Evolutionary conservation across 2,797 vertebrate species (phyloP).

Genomic region (Cynodonichthys magdalenae): DNA sequence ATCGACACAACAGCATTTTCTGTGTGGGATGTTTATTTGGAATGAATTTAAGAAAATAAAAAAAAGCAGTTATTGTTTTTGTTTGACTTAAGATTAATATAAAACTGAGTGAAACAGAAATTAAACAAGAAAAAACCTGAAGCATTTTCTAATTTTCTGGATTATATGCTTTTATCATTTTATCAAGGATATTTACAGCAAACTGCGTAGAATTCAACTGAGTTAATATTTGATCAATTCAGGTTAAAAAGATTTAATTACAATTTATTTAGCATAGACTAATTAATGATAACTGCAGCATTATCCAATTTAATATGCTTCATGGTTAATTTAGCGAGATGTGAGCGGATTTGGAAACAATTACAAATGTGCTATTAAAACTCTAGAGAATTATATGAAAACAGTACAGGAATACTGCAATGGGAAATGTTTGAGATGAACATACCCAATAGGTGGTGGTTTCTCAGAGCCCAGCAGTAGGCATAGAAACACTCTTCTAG

Average conservation of each 20-base stretch:
- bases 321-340: too few relatives aligned
- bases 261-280: too few relatives aligned
- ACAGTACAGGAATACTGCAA: neutral
- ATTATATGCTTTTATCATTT: too few relatives aligned
- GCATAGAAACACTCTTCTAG: slow-evolving; percentile 94
- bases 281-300: neutral
- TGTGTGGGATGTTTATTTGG: neutral
- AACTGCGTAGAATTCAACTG: too few relatives aligned
- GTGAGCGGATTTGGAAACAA: too few relatives aligned
- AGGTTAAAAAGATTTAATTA: too few relatives aligned
- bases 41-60: neutral
- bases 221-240: too few relatives aligned
- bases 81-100: neutral
- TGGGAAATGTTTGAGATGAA: slow-evolving; percentile 11
- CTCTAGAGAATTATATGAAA: neutral
- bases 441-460: slow-evolving; percentile 87
- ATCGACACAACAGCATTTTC: neutral
- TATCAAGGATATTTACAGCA: too few relatives aligned
- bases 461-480: slow-evolving; percentile 92
- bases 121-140: neutral
- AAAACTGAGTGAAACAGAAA: neutral
- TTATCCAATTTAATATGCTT: neutral
- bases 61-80: neutral
- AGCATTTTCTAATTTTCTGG: neutral
- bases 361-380: too few relatives aligned